These are phyloP conservation scores for Girardinichthys multiradiatus DNA, from an alignment of 2,113 vertebrate genomes.

Conservation along the genomic window DNA sequence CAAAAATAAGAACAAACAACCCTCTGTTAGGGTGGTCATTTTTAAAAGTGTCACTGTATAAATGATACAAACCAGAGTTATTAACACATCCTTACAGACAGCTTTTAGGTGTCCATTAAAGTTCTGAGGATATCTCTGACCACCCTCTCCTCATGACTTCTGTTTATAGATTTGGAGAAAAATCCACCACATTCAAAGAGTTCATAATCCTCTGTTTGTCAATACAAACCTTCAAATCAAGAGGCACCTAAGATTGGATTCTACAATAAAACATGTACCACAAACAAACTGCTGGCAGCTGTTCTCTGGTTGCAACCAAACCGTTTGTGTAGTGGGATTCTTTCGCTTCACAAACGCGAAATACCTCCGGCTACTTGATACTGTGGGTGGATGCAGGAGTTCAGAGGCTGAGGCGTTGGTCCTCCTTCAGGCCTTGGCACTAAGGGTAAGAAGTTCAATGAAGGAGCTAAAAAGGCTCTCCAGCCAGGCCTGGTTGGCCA, in stretches of 20 bases:
- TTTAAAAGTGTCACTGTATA: slow-evolving; percentile 77
- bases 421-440: slow-evolving; percentile 67
- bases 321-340: background rate
- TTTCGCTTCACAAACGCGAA: slow-evolving; percentile 1
- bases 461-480: slow-evolving; percentile 90
- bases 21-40: slow-evolving; percentile 49
- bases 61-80: slow-evolving; percentile 79
- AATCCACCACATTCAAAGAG: slow-evolving; percentile 50
- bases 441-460: slow-evolving; percentile 85
- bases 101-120: slow-evolving; percentile 30
- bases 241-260: slow-evolving; percentile 37
- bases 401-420: background rate
- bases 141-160: slow-evolving; percentile 33
- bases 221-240: slow-evolving; percentile 23
- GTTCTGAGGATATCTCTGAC: slow-evolving; percentile 42
- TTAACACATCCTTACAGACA: slow-evolving; percentile 72
- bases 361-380: background rate
- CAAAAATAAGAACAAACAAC: slow-evolving; percentile 72
- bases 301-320: background rate
- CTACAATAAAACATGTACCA: slow-evolving; percentile 29
- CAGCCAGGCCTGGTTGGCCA: slow-evolving; percentile 91
- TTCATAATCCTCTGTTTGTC: slow-evolving; percentile 12
- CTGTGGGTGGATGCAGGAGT: slow-evolving; percentile 1
- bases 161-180: slow-evolving; percentile 12
- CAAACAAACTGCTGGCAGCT: background rate